Evolutionary conservation across 2,113 vertebrate species (phyloP).

Genomic region (Anseranas semipalmata): DNA sequence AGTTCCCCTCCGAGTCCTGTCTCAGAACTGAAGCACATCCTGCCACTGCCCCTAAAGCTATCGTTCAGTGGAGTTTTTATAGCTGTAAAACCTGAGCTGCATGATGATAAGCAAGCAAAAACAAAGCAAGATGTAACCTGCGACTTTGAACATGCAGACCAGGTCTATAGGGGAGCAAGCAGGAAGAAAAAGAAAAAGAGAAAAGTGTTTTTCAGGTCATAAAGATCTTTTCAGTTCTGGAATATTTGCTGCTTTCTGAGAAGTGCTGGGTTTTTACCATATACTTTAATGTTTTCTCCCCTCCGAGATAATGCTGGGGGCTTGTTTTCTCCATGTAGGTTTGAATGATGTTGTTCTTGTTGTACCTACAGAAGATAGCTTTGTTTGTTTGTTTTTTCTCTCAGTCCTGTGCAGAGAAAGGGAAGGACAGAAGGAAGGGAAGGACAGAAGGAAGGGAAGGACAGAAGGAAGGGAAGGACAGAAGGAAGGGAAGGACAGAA

Average conservation of each 20-base stretch:
- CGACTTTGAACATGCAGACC: neutral
- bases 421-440: neutral
- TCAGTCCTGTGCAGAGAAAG: neutral
- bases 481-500: neutral
- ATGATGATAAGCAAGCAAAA: slow-evolving; percentile 39
- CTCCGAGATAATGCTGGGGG: neutral
- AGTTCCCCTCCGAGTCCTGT: neutral
- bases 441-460: too few species aligned
- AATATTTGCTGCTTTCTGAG: neutral
- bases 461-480: neutral
- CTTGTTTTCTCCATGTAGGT: neutral
- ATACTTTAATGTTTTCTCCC: neutral
- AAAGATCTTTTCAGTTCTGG: neutral
- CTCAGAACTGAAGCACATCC: slow-evolving; percentile 8
- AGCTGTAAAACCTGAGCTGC: slow-evolving; percentile 44
- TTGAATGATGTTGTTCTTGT: neutral
- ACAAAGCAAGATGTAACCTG: slow-evolving; percentile 3
- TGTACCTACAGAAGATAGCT: neutral
- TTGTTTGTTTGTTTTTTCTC: neutral
- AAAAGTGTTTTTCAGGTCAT: neutral
- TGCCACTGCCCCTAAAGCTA: slow-evolving; percentile 32
- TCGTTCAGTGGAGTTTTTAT: slow-evolving; percentile 19
- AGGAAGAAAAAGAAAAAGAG: neutral
- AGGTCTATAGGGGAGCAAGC: neutral
- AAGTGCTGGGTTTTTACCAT: neutral